Conservation (phyloP, 2,113 vertebrate species). For the Ailuropoda melanoleuca region DNA sequence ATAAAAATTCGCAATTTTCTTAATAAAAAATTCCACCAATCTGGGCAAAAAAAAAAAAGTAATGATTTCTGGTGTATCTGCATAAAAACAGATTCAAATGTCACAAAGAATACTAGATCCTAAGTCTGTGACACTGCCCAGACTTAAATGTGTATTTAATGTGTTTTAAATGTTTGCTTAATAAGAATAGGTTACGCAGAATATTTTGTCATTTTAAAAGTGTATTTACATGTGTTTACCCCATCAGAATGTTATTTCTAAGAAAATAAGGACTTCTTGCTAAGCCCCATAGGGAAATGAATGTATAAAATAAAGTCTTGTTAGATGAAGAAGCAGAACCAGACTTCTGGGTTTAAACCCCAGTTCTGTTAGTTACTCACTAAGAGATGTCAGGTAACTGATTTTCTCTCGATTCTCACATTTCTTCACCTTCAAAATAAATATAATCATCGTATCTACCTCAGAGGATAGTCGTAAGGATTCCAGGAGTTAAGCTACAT, state of each 20-base stretch:
- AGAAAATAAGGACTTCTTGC: not conserved
- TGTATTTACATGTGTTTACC: not conserved
- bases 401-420: not conserved
- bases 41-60: not conserved
- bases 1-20: conserved; percentile 28
- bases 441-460: not conserved
- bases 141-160: not conserved
- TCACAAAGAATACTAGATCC: not conserved
- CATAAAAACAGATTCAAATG: not conserved
- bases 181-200: not conserved
- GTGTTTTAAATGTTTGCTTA: conserved; percentile 3
- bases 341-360: not conserved
- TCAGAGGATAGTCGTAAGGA: not conserved
- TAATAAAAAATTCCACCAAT: not conserved
- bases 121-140: not conserved
- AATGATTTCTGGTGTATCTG: not conserved
- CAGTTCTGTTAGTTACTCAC: not conserved
- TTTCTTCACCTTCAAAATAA: conserved; percentile 39
- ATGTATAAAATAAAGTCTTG: not conserved
- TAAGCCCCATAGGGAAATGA: not conserved
- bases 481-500: not conserved
- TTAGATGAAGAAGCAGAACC: not conserved
- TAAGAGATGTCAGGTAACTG: not conserved
- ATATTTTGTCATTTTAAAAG: not conserved
- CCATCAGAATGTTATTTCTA: conserved; percentile 14